phyloP scores from a whole-genome alignment of 2,888 invertebrate genomes.

The Trachelus tabidus region DNA sequence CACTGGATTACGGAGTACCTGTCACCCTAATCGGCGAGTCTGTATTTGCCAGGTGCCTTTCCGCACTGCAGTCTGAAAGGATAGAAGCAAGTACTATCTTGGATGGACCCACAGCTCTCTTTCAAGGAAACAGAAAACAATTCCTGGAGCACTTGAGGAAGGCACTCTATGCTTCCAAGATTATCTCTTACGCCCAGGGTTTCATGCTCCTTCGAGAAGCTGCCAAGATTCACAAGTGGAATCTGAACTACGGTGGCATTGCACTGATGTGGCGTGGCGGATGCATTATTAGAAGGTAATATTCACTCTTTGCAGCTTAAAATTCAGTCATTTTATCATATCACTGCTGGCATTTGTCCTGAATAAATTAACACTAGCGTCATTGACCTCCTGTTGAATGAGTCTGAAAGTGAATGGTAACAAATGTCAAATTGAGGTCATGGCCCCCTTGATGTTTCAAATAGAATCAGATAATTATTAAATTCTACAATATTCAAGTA shows the following conservation, averaged over 20 bases:
- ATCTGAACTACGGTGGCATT: slow-evolving; percentile 96
- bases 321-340: neutral
- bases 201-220: slow-evolving; percentile 96
- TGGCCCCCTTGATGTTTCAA: neutral
- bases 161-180: slow-evolving; percentile 97
- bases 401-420: slow-evolving; percentile 3
- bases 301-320: slow-evolving; percentile 38
- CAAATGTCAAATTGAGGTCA: neutral
- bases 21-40: slow-evolving; percentile 99
- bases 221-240: slow-evolving; percentile 91
- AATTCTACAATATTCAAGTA: neutral
- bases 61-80: slow-evolving; percentile 90
- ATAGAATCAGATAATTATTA: neutral
- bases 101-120: slow-evolving; percentile 75
- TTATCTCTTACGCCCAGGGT: slow-evolving; percentile 98
- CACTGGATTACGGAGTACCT: slow-evolving; percentile 95
- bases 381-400: neutral
- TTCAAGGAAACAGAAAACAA: slow-evolving; percentile 78
- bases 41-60: slow-evolving; percentile 96
- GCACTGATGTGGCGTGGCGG: slow-evolving; percentile 99
- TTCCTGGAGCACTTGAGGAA: slow-evolving; percentile 88
- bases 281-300: slow-evolving; percentile 93
- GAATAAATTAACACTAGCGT: neutral
- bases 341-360: neutral
- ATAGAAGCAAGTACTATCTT: slow-evolving; percentile 83